phyloP scores from a whole-genome alignment of 1,140 invertebrate genomes.

The Babylonia areolata region DNA sequence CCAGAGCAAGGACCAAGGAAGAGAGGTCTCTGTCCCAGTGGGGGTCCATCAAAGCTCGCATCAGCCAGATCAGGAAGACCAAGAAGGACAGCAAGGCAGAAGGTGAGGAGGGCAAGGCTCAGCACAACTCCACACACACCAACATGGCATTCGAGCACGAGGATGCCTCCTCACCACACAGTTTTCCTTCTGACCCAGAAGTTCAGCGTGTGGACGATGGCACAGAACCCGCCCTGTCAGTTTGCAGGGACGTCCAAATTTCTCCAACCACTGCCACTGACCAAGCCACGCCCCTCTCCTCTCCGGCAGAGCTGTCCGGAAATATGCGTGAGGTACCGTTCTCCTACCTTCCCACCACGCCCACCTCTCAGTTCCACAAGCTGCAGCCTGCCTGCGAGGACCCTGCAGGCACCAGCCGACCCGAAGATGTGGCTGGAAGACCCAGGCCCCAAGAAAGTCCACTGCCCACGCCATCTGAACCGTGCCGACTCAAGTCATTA shows the following conservation, averaged over 20 bases:
- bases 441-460: not conserved
- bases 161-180: not conserved
- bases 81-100: not conserved
- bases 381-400: not conserved
- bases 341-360: not conserved
- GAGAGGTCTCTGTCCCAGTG: not conserved
- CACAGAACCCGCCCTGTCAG: not conserved
- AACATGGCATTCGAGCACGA: not conserved
- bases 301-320: not conserved
- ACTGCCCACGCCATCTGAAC: not conserved
- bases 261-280: not conserved
- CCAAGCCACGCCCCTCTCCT: not conserved
- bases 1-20: not conserved
- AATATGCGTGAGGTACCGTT: not conserved
- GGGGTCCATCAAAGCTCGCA: not conserved
- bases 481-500: not conserved
- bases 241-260: not conserved
- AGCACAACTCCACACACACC: not conserved
- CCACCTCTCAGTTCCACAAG: not conserved
- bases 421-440: not conserved
- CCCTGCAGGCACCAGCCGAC: not conserved
- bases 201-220: too few species aligned
- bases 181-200: not conserved
- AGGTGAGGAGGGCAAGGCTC: not conserved
- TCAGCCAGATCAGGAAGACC: not conserved